Percentiles rank a stretch among this genome's conserved stretches.
Conservation (phyloP, 2,888 invertebrate genomes). For the Chrysomela aeneicollis region DNA sequence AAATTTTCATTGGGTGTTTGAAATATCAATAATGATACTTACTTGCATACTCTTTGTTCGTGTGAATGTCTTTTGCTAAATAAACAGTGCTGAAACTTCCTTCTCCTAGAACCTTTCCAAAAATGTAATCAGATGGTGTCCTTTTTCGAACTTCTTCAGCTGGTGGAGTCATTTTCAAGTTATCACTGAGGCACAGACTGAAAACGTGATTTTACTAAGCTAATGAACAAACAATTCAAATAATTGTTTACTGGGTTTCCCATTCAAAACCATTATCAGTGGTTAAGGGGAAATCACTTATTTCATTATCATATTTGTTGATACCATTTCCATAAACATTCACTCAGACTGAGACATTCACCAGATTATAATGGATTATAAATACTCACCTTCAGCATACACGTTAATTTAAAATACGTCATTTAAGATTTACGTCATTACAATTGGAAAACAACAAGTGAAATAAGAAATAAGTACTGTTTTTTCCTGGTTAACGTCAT, state of each 20-base stretch:
- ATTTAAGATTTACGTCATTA: constrained; percentile 32
- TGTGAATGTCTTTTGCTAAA: constrained; percentile 90
- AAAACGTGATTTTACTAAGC: background rate
- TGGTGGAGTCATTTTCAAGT: constrained; percentile 52
- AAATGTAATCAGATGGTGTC: constrained; percentile 89
- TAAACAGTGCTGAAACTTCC: constrained; percentile 97
- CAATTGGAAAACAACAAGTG: background rate
- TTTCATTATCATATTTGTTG: background rate
- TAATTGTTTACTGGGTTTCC: background rate
- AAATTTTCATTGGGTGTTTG: background rate
- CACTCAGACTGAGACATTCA: no score
- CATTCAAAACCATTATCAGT: constrained; percentile 4
- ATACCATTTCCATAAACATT: background rate
- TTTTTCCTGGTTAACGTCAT: no score
- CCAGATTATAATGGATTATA: no score
- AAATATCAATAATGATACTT: constrained; percentile 62
- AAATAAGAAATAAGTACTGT: no score
- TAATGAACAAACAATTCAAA: constrained; percentile 6
- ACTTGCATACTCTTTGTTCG: constrained; percentile 93
- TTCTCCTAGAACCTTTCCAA: constrained; percentile 95
- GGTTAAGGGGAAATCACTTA: background rate
- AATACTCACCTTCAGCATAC: constrained; percentile 6
- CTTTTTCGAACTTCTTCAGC: constrained; percentile 68
- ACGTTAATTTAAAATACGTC: constrained; percentile 14
- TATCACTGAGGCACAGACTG: background rate